phyloP scores from a whole-genome alignment of 1,140 invertebrate species.

The Drosophila ohnishii region DNA sequence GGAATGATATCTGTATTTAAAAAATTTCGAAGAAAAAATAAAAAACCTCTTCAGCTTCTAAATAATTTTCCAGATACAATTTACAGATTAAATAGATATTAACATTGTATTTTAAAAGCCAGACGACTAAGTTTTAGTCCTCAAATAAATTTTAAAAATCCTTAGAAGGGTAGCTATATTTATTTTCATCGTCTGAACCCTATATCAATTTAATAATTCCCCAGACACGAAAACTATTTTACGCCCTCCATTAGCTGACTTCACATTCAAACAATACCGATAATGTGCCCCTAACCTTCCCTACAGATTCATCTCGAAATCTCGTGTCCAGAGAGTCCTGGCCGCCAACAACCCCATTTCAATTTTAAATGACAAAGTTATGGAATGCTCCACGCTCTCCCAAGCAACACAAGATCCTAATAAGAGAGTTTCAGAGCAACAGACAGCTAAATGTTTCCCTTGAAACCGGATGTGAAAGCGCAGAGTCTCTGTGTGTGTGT shows the following conservation, averaged over 20 bases:
- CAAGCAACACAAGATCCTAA: slow-evolving; percentile 30
- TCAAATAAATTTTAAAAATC: not conserved
- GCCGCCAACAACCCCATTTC: slow-evolving; percentile 22
- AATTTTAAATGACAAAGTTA: slow-evolving; percentile 63
- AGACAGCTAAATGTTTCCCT: slow-evolving; percentile 71
- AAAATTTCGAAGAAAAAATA: not conserved
- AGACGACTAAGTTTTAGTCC: not conserved
- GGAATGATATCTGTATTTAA: not conserved
- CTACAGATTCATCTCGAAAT: not conserved
- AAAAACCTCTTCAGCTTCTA: no score
- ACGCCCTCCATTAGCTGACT: slow-evolving; percentile 22
- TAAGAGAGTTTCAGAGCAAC: slow-evolving; percentile 44
- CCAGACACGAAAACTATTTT: slow-evolving; percentile 14
- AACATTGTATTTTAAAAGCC: no score
- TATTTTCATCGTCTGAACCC: not conserved
- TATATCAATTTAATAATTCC: not conserved
- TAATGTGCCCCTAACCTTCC: not conserved
- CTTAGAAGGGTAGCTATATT: no score
- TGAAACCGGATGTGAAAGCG: slow-evolving; percentile 66
- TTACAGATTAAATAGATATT: not conserved
- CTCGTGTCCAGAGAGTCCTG: not conserved
- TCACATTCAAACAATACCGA: slow-evolving; percentile 5
- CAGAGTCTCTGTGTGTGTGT: slow-evolving; percentile 7
- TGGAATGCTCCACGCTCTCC: slow-evolving; percentile 23
- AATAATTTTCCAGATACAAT: not conserved